Conservation (phyloP, 2,797 vertebrate genomes). For the Coregonus suidteri region DNA sequence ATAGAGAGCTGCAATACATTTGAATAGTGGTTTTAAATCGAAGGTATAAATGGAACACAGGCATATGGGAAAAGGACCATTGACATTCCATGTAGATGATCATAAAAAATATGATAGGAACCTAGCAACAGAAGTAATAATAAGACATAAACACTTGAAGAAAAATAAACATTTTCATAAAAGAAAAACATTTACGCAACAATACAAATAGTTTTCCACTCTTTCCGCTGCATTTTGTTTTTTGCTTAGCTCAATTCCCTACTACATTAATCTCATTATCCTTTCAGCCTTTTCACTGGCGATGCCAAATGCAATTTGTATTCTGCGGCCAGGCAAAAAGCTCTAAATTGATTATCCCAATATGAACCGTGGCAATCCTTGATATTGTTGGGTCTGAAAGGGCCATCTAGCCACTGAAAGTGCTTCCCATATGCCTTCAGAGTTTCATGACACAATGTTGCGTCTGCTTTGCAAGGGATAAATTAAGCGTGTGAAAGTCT, state of each 20-base stretch:
- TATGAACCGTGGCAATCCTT: conserved; percentile 96
- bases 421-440: conserved; percentile 99
- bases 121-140: conserved; percentile 47
- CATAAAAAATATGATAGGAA: conserved; percentile 56
- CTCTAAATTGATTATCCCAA: conserved; percentile 99
- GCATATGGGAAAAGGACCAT: background rate
- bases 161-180: background rate
- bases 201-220: conserved; percentile 68
- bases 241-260: conserved; percentile 90
- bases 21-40: conserved; percentile 23
- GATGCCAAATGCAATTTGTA: conserved; percentile 99
- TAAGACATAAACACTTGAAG: conserved; percentile 49
- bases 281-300: conserved; percentile 98
- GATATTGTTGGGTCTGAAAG: conserved; percentile 99
- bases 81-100: conserved; percentile 18
- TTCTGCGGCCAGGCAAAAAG: conserved; percentile 94
- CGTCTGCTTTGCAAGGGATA: conserved; percentile 99
- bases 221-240: conserved; percentile 55
- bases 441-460: conserved; percentile 99
- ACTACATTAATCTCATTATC: conserved; percentile 99
- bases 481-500: conserved; percentile 99
- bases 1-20: conserved; percentile 42
- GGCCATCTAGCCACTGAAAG: conserved; percentile 93
- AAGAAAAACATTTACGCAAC: conserved; percentile 78
- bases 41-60: background rate